Evolutionary conservation across 2,797 vertebrate genomes (phyloP).

Genomic region (Etheostoma nigrum): DNA sequence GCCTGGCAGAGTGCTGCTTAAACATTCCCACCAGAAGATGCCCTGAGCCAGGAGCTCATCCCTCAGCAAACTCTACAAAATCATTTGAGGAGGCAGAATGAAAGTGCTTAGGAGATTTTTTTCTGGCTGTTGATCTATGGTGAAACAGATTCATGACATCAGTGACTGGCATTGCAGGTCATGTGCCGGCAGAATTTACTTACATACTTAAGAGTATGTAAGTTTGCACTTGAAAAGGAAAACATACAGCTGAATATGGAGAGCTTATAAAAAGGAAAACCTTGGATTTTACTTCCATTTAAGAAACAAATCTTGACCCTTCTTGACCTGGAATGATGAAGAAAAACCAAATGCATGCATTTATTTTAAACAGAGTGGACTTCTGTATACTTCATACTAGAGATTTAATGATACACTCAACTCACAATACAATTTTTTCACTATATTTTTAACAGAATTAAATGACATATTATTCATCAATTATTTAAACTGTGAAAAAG

Average conservation of each 20-base stretch:
- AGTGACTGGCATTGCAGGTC: conserved; percentile 2
- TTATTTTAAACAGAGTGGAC: conserved; percentile 23
- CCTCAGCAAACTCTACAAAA: conserved; percentile 29
- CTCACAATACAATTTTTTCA: too few relatives aligned
- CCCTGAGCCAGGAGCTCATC: conserved; percentile 38
- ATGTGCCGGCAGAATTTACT: conserved; percentile 1
- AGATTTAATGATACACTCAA: too few relatives aligned
- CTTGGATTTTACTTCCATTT: conserved; percentile 3
- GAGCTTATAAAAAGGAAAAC: not conserved
- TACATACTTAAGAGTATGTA: not conserved
- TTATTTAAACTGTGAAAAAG: too few relatives aligned
- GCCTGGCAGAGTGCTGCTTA: conserved; percentile 16
- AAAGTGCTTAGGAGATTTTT: conserved; percentile 19
- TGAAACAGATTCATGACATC: conserved; percentile 33
- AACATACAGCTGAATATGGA: not conserved
- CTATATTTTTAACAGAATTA: too few relatives aligned
- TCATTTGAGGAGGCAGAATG: conserved; percentile 23
- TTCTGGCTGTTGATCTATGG: conserved; percentile 13
- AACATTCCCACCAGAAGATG: conserved; percentile 31
- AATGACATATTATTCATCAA: too few relatives aligned
- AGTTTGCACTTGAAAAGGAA: not conserved
- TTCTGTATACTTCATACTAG: not conserved
- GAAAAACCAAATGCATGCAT: conserved; percentile 7
- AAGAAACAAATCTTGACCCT: conserved; percentile 3
- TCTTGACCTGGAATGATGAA: conserved; percentile 12